Base-by-base conservation (phyloP, 2,113 vertebrate genomes). In the Psittacara wagleri region DNA sequence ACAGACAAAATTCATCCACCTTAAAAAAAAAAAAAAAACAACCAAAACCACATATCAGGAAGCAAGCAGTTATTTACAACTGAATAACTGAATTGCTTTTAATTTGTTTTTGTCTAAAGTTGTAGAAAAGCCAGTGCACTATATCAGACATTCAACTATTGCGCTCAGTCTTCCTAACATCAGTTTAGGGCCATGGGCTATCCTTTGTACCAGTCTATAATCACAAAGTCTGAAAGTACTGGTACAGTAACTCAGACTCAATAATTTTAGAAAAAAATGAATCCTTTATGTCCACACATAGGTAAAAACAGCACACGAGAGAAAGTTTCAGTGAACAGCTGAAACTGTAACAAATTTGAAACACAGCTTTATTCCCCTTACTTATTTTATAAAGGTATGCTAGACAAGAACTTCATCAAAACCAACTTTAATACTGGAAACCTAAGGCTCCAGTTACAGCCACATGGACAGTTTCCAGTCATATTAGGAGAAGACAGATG, bases 1-100 rank as follows among this genome's bases (percentile, higher is more conserved):
- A 74, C 46, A 91, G 55, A 51, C 69, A 87, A 57, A 92, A 72
- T 93, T 94, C 86, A 94, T 82, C 74, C 44, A 76, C 90, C 59
- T 73, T 76, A 57, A 61, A 35, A 43, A 64, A 91, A 85, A 33
- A 49, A 14, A 8, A 6, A 13, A 18, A 18, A 18, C 7, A 17
- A 7, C 2, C 43, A 44, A 44, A 44, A 5, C 19, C 25, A 85
- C 9, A 0, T 8, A 85, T 11, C 54, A 83, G 84, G 72, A 94
- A 91, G 86, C 24, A 72, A 76, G 84, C 31, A 80, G n/a, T 85
- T 85, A 78, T 28, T 63, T 84, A 79, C 57, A 87, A 73, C 20
- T 54, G n/a, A 86, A 49, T 76, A 93, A 70, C 35, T 46, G n/a
- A 87, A 63, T 12, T 67, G n/a, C 11, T 85, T 6, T 62, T 62